phyloP scores from a whole-genome alignment of 2,888 invertebrate genomes.

The Petrolisthes cinctipes region DNA sequence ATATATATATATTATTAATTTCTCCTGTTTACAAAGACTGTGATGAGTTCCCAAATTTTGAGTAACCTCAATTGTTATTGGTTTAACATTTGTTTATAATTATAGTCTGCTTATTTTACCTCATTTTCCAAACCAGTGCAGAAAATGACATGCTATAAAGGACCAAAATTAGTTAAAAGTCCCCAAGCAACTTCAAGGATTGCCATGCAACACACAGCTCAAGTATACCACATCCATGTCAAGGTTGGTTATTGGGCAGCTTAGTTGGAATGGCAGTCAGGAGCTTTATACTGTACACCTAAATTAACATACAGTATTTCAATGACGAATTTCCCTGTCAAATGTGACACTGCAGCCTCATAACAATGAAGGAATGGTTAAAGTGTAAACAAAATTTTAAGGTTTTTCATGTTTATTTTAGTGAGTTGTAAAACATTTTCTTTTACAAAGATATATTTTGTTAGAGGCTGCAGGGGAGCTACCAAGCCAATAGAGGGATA shows the following conservation, averaged over 20 bases:
- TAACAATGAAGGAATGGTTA: background rate
- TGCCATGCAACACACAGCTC: conserved; percentile 41
- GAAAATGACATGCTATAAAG: no score
- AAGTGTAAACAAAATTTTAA: background rate
- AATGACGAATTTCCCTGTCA: background rate
- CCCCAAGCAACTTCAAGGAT: conserved; percentile 28
- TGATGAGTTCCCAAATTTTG: no score
- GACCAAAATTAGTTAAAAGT: background rate
- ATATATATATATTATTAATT: no score
- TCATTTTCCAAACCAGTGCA: no score
- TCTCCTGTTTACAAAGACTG: no score
- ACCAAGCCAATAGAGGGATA: background rate
- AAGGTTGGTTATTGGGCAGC: conserved; percentile 34
- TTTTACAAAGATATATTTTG: background rate
- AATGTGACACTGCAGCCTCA: background rate
- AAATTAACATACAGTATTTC: conserved; percentile 7
- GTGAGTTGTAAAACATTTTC: background rate
- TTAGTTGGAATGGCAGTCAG: conserved; percentile 50
- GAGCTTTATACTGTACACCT: conserved; percentile 20
- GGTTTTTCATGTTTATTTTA: background rate
- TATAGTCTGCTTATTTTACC: no score
- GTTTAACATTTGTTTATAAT: no score
- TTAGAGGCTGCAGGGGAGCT: conserved; percentile 5
- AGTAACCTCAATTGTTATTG: no score
- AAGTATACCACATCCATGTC: conserved; percentile 46